Percentiles rank a stretch among this genome's conserved stretches.
Conservation (phyloP, 92 coral and sea anemone genomes). For the Parazoanthus darwini region DNA sequence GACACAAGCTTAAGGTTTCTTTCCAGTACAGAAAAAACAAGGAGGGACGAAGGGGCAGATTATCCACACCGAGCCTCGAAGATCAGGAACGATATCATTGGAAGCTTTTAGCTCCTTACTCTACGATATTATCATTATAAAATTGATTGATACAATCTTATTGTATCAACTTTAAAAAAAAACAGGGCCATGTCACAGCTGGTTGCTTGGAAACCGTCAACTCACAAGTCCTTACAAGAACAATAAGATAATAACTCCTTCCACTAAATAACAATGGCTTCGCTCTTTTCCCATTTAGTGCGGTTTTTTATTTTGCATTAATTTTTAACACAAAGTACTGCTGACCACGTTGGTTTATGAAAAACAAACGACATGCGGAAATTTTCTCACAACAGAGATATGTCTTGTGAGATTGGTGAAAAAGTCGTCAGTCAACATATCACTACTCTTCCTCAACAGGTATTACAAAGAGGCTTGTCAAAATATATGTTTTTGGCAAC, state of each 20-base stretch:
- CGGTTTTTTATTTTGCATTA: no score
- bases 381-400: neutral
- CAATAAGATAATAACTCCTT: no score
- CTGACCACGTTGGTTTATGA: neutral
- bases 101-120: slow-evolving; percentile 7
- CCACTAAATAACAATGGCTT: no score
- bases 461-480: neutral
- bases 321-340: no score
- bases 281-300: no score
- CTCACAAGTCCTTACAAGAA: neutral
- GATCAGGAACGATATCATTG: slow-evolving; percentile 9
- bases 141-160: neutral
- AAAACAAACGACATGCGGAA: neutral
- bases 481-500: neutral
- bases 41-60: neutral
- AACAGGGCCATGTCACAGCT: neutral
- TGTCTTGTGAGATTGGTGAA: neutral
- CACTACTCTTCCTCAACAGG: neutral
- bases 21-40: neutral
- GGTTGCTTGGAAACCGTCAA: neutral
- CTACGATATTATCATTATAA: neutral
- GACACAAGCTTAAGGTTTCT: neutral
- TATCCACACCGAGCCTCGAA: slow-evolving; percentile 19
- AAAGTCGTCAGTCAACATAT: neutral
- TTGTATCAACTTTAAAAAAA: neutral